phyloP scores from a whole-genome alignment of 2,888 invertebrate species.

The Melanostoma scalare region DNA sequence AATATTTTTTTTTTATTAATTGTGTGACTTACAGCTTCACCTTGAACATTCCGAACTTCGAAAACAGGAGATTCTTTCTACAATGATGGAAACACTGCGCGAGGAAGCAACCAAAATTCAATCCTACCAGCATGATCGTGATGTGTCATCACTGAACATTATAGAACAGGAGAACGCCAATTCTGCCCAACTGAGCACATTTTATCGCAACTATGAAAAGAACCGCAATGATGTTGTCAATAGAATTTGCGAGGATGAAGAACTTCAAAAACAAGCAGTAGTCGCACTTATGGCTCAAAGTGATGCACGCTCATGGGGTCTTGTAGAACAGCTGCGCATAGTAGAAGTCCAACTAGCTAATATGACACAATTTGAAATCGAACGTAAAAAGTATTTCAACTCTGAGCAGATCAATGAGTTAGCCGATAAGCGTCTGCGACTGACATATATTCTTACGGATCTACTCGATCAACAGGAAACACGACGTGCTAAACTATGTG shows the following conservation, averaged over 20 bases:
- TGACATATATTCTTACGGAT: conserved; percentile 87
- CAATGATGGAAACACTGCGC: conserved; percentile 87
- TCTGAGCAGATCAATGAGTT: conserved; percentile 88
- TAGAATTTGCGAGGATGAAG: conserved; percentile 86
- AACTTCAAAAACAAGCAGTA: conserved; percentile 88
- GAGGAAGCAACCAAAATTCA: conserved; percentile 86
- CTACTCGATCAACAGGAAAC: conserved; percentile 87
- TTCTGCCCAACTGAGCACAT: conserved; percentile 84
- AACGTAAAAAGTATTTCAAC: conserved; percentile 86
- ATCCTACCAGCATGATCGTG: conserved; percentile 85
- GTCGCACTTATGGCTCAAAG: conserved; percentile 88
- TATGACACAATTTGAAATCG: conserved; percentile 88
- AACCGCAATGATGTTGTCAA: conserved; percentile 85
- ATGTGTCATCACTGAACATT: conserved; percentile 84
- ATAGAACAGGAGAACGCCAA: conserved; percentile 87
- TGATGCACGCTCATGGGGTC: conserved; percentile 89
- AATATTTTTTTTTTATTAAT: conserved; percentile 77
- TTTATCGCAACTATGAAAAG: conserved; percentile 86
- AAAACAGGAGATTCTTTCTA: conserved; percentile 87
- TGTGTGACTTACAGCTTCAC: conserved; percentile 75
- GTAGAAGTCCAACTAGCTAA: conserved; percentile 88
- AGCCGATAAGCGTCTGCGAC: conserved; percentile 86
- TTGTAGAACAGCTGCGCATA: conserved; percentile 88
- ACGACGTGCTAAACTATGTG: conserved; percentile 84
- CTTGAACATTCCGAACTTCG: conserved; percentile 83